Conservation (phyloP, 2,888 invertebrate species). For the Tanytarsus gracilentus region DNA sequence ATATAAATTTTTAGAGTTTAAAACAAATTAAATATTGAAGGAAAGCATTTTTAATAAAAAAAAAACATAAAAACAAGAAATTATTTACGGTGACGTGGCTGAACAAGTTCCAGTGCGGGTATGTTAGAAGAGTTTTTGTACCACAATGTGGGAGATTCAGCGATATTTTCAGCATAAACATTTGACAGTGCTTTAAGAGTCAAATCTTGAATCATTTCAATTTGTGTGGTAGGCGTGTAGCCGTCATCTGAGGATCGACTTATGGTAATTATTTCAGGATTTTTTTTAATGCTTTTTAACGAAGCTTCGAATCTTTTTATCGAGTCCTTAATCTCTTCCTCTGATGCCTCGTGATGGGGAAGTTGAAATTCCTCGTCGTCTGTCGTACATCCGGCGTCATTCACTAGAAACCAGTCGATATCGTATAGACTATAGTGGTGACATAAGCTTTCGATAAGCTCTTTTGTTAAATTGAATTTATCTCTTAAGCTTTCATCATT, state of each 20-base stretch:
- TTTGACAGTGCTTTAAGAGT: constrained; percentile 52
- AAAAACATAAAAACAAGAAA: background rate
- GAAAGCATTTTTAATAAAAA: constrained; percentile 7
- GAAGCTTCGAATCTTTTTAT: constrained; percentile 52
- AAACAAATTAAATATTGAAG: background rate
- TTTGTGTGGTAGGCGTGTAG: constrained; percentile 77
- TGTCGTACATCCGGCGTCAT: constrained; percentile 80
- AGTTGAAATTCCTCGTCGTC: constrained; percentile 61
- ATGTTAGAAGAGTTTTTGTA: constrained; percentile 9
- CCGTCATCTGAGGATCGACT: constrained; percentile 81
- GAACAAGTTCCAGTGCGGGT: constrained; percentile 9
- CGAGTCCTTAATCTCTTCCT: constrained; percentile 55
- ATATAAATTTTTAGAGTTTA: constrained; percentile 23
- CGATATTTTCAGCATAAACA: constrained; percentile 37
- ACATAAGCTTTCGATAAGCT: constrained; percentile 47
- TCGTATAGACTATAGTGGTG: constrained; percentile 51
- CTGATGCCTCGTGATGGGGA: constrained; percentile 71
- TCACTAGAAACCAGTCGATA: constrained; percentile 71
- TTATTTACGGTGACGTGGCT: background rate
- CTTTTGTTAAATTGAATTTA: constrained; percentile 41
- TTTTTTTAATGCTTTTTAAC: constrained; percentile 49
- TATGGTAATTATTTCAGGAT: constrained; percentile 66
- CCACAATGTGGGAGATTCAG: constrained; percentile 14
- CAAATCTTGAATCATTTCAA: constrained; percentile 64
- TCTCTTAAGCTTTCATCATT: constrained; percentile 34